A percentile compares a stretch with the other conserved stretches of the same genome.
phyloP scores from a whole-genome alignment of 2,888 invertebrate species.

The Netelia virgata region DNA sequence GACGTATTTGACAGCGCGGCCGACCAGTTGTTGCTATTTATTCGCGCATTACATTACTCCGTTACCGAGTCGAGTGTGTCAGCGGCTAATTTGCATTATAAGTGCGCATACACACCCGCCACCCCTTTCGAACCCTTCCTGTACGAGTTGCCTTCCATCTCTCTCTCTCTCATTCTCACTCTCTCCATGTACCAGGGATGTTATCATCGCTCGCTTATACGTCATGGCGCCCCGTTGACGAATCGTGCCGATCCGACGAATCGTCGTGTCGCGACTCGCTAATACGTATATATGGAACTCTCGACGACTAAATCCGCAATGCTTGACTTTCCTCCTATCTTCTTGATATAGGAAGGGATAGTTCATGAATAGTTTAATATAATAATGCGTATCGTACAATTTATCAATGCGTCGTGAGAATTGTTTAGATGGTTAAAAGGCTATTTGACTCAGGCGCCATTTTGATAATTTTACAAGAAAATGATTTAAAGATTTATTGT shows the following conservation, averaged over 20 bases:
- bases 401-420: conserved; percentile 33
- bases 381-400: not conserved
- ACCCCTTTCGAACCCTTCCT: conserved; percentile 30
- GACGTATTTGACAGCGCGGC: conserved; percentile 83
- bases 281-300: conserved; percentile 53
- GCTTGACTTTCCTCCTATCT: not conserved
- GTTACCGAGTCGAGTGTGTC: conserved; percentile 83
- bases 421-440: not conserved
- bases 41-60: conserved; percentile 84
- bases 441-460: too few species aligned
- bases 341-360: conserved; percentile 8
- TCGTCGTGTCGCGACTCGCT: conserved; percentile 60
- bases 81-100: conserved; percentile 84
- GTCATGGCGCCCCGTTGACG: conserved; percentile 81
- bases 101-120: conserved; percentile 75
- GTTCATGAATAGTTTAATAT: not conserved
- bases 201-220: conserved; percentile 83
- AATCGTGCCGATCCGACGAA: conserved; percentile 73
- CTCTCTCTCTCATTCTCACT: conserved; percentile 41
- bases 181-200: conserved; percentile 75
- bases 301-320: conserved; percentile 17
- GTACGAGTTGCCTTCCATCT: not conserved
- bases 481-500: too few species aligned
- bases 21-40: conserved; percentile 85
- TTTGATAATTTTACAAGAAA: too few species aligned